Evolutionary conservation across 2,888 invertebrate genomes (phyloP).

Genomic region (Taphrorychus bicolor): DNA sequence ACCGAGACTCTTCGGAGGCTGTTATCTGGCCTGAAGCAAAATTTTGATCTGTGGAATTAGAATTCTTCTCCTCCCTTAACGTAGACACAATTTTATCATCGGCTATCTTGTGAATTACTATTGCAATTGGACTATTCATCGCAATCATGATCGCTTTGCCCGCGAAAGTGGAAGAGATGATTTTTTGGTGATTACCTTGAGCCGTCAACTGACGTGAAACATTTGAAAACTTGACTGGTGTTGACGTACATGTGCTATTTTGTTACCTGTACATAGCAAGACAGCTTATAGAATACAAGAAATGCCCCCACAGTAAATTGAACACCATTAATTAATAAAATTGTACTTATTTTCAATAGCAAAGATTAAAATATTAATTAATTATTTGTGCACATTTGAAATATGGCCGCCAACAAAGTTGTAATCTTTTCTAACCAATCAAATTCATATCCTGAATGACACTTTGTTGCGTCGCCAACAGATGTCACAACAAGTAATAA

Average conservation of each 20-base stretch:
- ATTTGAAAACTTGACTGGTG: conserved; percentile 1
- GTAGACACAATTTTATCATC: conserved; percentile 26
- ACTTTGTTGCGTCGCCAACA: no score
- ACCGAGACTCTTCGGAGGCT: neutral
- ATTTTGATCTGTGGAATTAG: neutral
- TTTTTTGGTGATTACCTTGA: neutral
- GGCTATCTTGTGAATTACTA: conserved; percentile 27
- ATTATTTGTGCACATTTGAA: no score
- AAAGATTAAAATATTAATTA: no score
- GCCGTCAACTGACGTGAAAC: neutral
- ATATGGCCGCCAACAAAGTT: no score
- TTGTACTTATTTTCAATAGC: no score
- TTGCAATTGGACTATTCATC: conserved; percentile 26
- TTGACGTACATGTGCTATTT: neutral
- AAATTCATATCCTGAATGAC: no score
- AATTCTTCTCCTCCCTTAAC: conserved; percentile 11
- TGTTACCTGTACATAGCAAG: neutral
- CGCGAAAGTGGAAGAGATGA: conserved; percentile 18
- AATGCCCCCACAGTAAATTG: no score
- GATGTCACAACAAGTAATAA: no score
- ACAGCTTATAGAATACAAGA: no score
- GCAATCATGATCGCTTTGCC: conserved; percentile 22
- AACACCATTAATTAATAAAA: no score
- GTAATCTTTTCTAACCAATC: no score
- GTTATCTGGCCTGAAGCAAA: neutral